Base-by-base conservation (phyloP, 2,888 invertebrate genomes). In the Callimorpha dominula region DNA sequence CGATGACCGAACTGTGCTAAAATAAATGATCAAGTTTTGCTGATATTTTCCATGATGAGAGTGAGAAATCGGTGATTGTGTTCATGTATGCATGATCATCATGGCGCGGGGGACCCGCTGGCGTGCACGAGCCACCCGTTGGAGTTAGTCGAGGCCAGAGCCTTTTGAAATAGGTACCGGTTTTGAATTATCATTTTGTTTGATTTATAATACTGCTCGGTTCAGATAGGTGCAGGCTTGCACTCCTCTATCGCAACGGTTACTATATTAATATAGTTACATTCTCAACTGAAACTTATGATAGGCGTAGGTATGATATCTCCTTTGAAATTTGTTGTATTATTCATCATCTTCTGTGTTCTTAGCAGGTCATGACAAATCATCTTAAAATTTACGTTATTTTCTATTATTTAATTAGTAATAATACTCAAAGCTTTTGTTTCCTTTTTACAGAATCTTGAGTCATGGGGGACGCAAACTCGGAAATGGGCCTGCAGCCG, bases 151-250 rank as follows among this genome's bases (percentile, higher is more conserved):
- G 92, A 94, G 93, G 93, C 91, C 92, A 90, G 88, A 91, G 90
- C 86, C 92, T 93, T 95, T 94, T 94, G 86, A 93, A 94, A 92
- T 91, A 95, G 94, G 95, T 95, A 95, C 95, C 94, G 94, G 95
- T 95, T 95, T 95, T 94, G 90, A 90, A 91, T 94, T 94, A 94
- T 95, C 91, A 93, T 95, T 94, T 94, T 93, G 92, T 94, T 94
- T 94, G 93, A 94, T 94, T 95, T 94, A 93, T 93, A 90, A 88
- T 90, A 88, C 82, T 88, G 86, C 86, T 85, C 81, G 83, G 89
- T 86, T 87, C 86, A 84, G 85, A 74, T 85, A 85, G 82, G 85
- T 88, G 90, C 90, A 91, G 90, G 86, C 85, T 85, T 87, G 87
- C 88, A 90, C 85, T 88, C 78, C 70, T 82, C 70, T 77, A 79